Percentiles rank a stretch among this genome's conserved stretches.
Evolutionary conservation across 2,888 invertebrate species (phyloP).

Genomic region (Hypomecis punctinalis): DNA sequence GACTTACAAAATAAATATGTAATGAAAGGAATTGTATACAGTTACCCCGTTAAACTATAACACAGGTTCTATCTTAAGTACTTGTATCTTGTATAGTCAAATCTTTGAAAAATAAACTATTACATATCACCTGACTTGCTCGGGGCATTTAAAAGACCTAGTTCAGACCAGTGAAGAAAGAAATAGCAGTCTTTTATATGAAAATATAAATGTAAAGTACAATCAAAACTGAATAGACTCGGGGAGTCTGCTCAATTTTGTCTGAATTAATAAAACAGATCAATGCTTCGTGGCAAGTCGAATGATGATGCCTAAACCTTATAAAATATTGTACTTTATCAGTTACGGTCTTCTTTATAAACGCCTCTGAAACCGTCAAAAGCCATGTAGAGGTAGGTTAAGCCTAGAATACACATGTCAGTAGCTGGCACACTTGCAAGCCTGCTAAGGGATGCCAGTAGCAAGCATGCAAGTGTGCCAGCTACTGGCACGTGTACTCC

Average conservation of each 20-base stretch:
- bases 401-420: too few relatives aligned
- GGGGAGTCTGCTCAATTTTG: constrained; percentile 10
- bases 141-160: constrained; percentile 7
- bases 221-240: constrained; percentile 14
- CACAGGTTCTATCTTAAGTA: constrained; percentile 11
- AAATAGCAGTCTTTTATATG: constrained; percentile 19
- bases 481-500: too few relatives aligned
- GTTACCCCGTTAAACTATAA: constrained; percentile 1
- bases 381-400: too few relatives aligned
- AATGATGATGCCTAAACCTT: constrained; percentile 19
- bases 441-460: too few relatives aligned
- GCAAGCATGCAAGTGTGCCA: too few relatives aligned
- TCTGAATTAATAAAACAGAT: neutral
- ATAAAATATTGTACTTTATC: constrained; percentile 43
- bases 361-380: too few relatives aligned
- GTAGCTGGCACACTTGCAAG: too few relatives aligned
- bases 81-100: constrained; percentile 1
- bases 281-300: constrained; percentile 1
- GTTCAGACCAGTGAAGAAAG: constrained; percentile 14
- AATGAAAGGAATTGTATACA: neutral
- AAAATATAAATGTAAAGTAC: constrained; percentile 13
- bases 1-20: neutral
- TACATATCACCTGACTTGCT: neutral
- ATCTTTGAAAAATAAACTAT: constrained; percentile 7
- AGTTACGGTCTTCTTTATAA: constrained; percentile 4